Percentiles rank a stretch among this genome's conserved stretches.
Conservation (phyloP, 2,113 vertebrate species). For the Megalops atlanticus region DNA sequence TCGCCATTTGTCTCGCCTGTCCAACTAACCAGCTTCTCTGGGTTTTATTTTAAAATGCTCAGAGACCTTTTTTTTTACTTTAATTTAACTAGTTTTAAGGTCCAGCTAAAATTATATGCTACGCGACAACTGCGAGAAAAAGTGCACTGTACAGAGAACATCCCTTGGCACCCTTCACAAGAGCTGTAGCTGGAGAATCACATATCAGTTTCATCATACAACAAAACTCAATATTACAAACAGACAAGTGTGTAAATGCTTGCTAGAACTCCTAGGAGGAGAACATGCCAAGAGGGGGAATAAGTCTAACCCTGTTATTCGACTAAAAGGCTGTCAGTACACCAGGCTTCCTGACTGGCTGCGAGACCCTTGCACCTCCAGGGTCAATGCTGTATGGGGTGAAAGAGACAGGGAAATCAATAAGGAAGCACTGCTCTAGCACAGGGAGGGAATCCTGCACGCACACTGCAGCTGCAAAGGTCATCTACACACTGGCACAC, state of each 20-base stretch:
- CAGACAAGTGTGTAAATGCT: too few species aligned
- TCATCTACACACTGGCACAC: background rate
- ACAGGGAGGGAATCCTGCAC: too few species aligned
- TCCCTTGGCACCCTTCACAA: background rate
- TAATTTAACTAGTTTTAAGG: background rate
- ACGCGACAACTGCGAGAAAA: background rate
- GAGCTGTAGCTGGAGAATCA: background rate
- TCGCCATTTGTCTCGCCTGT: background rate
- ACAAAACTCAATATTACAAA: background rate
- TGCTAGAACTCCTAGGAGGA: background rate
- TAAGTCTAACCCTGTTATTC: background rate
- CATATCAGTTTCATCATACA: background rate
- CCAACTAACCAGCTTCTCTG: background rate
- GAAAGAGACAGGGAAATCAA: background rate
- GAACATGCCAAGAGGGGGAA: background rate
- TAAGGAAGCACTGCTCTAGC: background rate
- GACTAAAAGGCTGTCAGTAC: background rate
- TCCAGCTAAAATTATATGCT: background rate
- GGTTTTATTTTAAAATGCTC: background rate
- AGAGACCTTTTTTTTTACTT: background rate
- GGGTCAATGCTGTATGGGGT: background rate
- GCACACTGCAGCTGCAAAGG: too few species aligned
- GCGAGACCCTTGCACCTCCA: background rate
- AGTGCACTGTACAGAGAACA: background rate
- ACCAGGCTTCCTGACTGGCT: background rate